Evolutionary conservation across 2,113 vertebrate genomes (phyloP).

Genomic region (Boleophthalmus pectinirostris): DNA sequence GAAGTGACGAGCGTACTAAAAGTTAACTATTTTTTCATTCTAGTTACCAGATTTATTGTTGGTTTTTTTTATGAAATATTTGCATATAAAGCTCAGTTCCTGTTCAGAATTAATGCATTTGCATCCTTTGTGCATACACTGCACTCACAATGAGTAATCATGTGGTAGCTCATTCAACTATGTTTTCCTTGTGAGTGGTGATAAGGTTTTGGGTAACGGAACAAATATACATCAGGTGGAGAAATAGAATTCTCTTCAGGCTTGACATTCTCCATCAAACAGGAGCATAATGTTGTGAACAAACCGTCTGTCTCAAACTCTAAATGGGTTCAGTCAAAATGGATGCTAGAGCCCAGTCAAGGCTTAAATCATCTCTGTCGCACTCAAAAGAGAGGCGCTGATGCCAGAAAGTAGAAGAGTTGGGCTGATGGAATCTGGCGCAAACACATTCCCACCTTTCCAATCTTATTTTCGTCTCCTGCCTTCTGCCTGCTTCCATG

Average conservation of each 20-base stretch:
- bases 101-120: constrained; percentile 12
- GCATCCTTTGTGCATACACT: constrained; percentile 34
- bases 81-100: neutral
- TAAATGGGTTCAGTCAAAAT: constrained; percentile 74
- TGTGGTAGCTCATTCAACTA: constrained; percentile 32
- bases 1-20: constrained; percentile 62
- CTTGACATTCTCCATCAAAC: constrained; percentile 71
- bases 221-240: constrained; percentile 50
- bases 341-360: constrained; percentile 70
- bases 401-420: constrained; percentile 74
- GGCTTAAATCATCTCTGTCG: constrained; percentile 76
- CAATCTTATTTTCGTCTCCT: constrained; percentile 79
- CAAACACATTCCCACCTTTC: constrained; percentile 78
- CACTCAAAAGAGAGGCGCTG: constrained; percentile 71
- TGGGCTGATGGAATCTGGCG: constrained; percentile 77
- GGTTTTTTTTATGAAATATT: no score
- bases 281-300: constrained; percentile 64
- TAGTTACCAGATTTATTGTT: no score
- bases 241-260: constrained; percentile 61
- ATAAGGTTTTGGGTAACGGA: constrained; percentile 58
- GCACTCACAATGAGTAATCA: constrained; percentile 43
- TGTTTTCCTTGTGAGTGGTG: constrained; percentile 44
- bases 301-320: constrained; percentile 73
- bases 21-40: constrained; percentile 71
- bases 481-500: constrained; percentile 72